Evolutionary conservation across 2,797 vertebrate genomes (phyloP).

Genomic region (Poecile montanus): DNA sequence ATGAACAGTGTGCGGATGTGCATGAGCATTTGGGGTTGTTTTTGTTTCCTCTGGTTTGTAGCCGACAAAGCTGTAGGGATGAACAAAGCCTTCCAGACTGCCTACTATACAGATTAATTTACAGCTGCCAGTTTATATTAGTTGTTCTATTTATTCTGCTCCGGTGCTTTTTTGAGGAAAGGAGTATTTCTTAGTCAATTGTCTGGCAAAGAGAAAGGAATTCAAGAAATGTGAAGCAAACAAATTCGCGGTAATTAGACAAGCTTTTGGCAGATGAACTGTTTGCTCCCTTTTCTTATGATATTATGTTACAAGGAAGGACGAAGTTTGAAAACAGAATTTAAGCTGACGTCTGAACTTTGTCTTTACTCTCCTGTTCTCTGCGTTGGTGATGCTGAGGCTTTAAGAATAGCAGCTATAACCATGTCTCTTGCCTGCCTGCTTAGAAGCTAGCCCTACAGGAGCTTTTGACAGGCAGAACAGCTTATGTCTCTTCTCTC

Average conservation of each 20-base stretch:
- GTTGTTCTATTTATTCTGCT: slow-evolving; percentile 60
- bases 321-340: neutral
- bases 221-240: slow-evolving; percentile 52
- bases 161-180: slow-evolving; percentile 47
- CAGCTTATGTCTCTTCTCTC: neutral
- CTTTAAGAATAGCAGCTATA: neutral
- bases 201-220: slow-evolving; percentile 47
- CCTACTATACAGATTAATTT: slow-evolving; percentile 46
- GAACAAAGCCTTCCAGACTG: slow-evolving; percentile 18
- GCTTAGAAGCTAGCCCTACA: neutral
- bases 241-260: slow-evolving; percentile 12
- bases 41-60: slow-evolving; percentile 33
- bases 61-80: neutral
- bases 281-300: neutral
- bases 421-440: neutral
- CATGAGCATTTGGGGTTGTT: slow-evolving; percentile 24
- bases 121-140: slow-evolving; percentile 61
- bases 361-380: neutral
- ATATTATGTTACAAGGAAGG: neutral
- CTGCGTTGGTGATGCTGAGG: accelerated
- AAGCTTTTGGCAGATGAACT: slow-evolving; percentile 9
- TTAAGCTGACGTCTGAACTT: neutral
- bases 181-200: slow-evolving; percentile 42
- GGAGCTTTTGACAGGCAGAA: neutral
- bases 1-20: slow-evolving; percentile 18